Conservation (phyloP, 2,888 invertebrate genomes). For the Lamellibrachia satsuma region DNA sequence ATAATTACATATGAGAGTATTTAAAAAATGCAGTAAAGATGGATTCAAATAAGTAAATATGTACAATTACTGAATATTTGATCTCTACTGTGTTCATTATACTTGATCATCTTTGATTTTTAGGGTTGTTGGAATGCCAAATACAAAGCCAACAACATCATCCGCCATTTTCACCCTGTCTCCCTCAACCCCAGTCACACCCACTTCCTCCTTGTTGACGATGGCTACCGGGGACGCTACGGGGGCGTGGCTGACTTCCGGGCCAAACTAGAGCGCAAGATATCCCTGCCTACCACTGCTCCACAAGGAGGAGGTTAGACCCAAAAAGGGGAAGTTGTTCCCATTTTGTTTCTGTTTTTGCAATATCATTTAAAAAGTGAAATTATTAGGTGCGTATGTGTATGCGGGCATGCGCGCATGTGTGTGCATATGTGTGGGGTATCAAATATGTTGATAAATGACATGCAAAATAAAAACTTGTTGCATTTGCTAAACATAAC, state of each 20-base stretch:
- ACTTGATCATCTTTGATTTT: not conserved
- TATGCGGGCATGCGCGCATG: no score
- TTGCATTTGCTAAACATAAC: not conserved
- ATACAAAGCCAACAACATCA: conserved; percentile 62
- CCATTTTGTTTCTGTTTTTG: no score
- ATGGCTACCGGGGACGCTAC: conserved; percentile 58
- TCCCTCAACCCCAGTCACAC: conserved; percentile 67
- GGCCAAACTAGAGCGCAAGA: conserved; percentile 56
- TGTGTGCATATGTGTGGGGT: no score
- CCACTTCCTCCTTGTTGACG: conserved; percentile 66
- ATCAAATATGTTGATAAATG: no score
- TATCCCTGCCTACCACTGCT: conserved; percentile 26
- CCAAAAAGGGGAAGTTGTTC: not conserved
- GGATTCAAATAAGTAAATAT: no score
- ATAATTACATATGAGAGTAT: no score
- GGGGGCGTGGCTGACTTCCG: conserved; percentile 57
- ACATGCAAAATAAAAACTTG: no score
- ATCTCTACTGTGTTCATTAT: no score
- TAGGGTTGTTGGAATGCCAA: conserved; percentile 59
- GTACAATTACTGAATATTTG: no score
- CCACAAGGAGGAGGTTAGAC: conserved; percentile 14
- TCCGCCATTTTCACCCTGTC: conserved; percentile 60
- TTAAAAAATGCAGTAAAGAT: no score
- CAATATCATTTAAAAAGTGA: no score
- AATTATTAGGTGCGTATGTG: no score